Conservation (phyloP, 2,113 vertebrate genomes). For the Oenanthe melanoleuca region DNA sequence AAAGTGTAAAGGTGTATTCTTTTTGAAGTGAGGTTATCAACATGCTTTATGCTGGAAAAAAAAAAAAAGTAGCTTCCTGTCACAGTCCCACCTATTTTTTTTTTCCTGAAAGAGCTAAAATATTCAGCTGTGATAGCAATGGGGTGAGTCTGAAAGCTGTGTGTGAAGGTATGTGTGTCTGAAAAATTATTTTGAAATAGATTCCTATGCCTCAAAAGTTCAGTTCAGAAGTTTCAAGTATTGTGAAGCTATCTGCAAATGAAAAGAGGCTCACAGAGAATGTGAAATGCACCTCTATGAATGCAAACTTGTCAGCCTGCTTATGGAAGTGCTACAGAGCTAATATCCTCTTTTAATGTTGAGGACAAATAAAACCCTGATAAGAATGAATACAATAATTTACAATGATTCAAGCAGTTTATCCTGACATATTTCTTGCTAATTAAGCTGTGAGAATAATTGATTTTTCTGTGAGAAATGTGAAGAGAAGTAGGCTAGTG, state of each 20-base stretch:
- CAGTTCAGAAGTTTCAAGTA: background rate
- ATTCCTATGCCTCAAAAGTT: background rate
- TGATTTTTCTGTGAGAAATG: background rate
- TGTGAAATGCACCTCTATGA: accelerated
- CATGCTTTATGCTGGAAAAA: background rate
- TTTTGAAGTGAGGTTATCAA: background rate
- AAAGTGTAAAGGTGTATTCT: background rate
- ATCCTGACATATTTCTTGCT: background rate
- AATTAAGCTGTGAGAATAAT: background rate
- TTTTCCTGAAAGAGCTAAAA: background rate
- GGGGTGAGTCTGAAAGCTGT: background rate
- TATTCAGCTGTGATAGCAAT: background rate
- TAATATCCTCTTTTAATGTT: background rate
- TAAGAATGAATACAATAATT: background rate
- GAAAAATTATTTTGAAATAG: background rate
- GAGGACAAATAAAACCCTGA: background rate
- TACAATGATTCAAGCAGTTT: background rate
- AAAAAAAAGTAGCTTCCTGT: background rate
- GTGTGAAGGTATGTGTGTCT: background rate
- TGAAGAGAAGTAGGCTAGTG: background rate
- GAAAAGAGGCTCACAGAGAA: background rate
- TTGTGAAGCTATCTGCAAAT: background rate
- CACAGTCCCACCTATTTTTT: too few species aligned
- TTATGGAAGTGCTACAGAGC: background rate
- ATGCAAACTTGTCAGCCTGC: background rate